Evolutionary conservation across 2,113 vertebrate genomes (phyloP), one percentile per base, ranked within the genome.

Genomic region (Protobothrops flavoviridis): DNA sequence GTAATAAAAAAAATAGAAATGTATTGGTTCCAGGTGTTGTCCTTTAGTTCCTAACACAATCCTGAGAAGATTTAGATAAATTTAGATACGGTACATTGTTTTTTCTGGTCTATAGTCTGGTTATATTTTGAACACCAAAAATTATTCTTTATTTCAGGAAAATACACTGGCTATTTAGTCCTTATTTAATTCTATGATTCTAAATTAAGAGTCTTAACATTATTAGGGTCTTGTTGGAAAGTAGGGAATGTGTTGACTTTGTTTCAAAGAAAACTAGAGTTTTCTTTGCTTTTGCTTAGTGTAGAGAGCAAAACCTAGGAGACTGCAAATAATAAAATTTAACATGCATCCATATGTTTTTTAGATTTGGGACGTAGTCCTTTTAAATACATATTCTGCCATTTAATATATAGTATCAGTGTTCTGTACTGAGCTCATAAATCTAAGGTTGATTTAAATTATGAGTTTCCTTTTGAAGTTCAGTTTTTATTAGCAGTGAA

Each of bases 401-500:
- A 11, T 61, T 23, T 85, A 91, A 89, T 50, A 91, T 85, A 88
- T 85, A 85, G 92, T 57, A 90, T 86, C 57, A 69, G 56, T 93
- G 91, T 93, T 81, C 93, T 94, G 92, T 85, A 94, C 92, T 93
- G 81, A 93, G 90, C 94, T 93, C 95, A 93, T 96, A 95, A 96
- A 97, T 96, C 93, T 94, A 12, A 96, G 94, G 93, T 89, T 96
- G 96, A 96, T 94, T 95, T 93, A 93, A 50, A 81, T 96, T 96
- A 95, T 94, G 91, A 95, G 87, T 94, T 95, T 94, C 93, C 93
- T 95, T 95, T 95, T 94, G 93, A 94, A 96, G 92, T 95, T 94
- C 52, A 69, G 93, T 95, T 95, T 96, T 97, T 94, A 96, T 96
- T 97, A 96, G 95, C 94, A 94, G 86, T 94, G 93, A 93, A 88